phyloP scores from a whole-genome alignment of 2,113 vertebrate species.

The Daphoenositta chrysoptera region DNA sequence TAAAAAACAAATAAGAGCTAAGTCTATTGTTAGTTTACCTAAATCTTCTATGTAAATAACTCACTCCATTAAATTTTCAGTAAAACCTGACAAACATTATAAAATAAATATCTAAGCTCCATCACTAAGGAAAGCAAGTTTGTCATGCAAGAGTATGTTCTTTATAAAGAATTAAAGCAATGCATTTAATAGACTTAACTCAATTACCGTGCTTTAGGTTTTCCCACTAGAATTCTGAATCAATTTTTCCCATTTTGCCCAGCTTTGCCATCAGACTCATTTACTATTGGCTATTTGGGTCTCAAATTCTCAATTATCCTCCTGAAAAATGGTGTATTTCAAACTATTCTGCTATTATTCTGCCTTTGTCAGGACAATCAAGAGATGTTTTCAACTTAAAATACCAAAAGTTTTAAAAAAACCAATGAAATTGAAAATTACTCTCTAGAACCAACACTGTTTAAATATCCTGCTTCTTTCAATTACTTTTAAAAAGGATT shows the following conservation, averaged over 20 bases:
- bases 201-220: not conserved
- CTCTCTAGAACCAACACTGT: not conserved
- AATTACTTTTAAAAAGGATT: not conserved
- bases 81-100: not conserved
- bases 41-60: not conserved
- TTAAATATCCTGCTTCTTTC: not conserved
- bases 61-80: not conserved
- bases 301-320: not conserved
- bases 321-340: not conserved
- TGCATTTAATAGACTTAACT: not conserved
- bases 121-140: not conserved
- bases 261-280: not conserved
- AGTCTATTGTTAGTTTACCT: not conserved
- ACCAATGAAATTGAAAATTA: not conserved
- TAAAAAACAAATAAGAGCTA: not conserved
- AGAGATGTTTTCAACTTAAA: not conserved
- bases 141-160: not conserved
- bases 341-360: not conserved
- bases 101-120: not conserved
- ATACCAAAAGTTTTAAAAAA: not conserved
- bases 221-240: not conserved
- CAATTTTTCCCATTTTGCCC: not conserved
- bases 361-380: not conserved
- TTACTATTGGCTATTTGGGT: not conserved
- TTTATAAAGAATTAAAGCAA: not conserved